Percentiles rank a stretch among this genome's conserved stretches.
Conservation (phyloP, 2,888 invertebrate species). For the Ectemnius lituratus region DNA sequence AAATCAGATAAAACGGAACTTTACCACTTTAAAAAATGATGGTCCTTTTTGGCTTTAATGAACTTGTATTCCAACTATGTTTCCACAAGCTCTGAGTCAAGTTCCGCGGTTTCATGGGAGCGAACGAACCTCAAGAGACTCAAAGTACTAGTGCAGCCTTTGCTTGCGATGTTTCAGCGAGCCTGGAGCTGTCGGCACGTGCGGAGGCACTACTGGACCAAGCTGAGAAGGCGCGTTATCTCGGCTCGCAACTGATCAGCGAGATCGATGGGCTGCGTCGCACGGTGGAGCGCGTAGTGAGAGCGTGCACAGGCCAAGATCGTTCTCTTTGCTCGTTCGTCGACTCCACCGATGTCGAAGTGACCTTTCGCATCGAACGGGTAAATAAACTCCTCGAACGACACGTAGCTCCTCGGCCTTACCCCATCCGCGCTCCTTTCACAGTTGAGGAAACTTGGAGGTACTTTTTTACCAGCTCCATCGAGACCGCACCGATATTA, state of each 20-base stretch:
- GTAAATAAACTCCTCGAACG: slow-evolving; percentile 74
- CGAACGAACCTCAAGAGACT: no score
- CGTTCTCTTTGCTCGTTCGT: slow-evolving; percentile 87
- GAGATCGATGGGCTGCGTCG: slow-evolving; percentile 81
- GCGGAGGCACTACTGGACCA: slow-evolving; percentile 81
- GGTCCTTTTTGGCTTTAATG: no score
- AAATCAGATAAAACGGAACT: no score
- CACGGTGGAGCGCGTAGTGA: slow-evolving; percentile 81
- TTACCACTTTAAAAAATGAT: no score
- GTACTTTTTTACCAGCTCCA: no score
- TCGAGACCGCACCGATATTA: no score
- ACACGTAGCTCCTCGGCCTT: background rate
- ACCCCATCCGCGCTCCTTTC: no score
- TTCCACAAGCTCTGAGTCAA: no score
- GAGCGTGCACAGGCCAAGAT: slow-evolving; percentile 85
- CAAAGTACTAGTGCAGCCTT: no score
- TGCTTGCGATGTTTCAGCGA: slow-evolving; percentile 77
- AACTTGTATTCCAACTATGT: no score
- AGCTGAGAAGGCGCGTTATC: slow-evolving; percentile 80
- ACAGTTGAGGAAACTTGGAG: no score
- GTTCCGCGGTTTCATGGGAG: no score
- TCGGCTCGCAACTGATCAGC: slow-evolving; percentile 80
- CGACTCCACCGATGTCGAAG: slow-evolving; percentile 84
- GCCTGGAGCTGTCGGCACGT: slow-evolving; percentile 80
- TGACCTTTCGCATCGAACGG: slow-evolving; percentile 82